Evolutionary conservation across 1,140 invertebrate species (phyloP).

Genomic region (Musca vetustissima): DNA sequence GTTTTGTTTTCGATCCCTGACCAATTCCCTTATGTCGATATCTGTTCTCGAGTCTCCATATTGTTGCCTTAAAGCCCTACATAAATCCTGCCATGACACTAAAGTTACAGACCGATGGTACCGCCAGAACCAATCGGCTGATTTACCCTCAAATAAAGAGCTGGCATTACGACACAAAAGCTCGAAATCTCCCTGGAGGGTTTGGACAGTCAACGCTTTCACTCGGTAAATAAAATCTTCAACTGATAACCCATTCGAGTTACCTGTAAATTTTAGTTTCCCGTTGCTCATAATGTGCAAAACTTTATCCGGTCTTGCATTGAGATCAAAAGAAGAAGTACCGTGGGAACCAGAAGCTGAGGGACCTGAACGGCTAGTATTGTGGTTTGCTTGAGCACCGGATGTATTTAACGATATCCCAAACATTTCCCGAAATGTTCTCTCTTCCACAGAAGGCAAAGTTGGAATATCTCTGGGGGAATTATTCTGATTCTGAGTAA

Average conservation of each 20-base stretch:
- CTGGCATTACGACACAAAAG: not conserved
- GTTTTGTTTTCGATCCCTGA: slow-evolving; percentile 4
- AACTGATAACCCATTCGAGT: not conserved
- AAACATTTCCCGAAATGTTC: too few relatives aligned
- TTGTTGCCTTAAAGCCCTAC: slow-evolving; percentile 1
- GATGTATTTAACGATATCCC: too few relatives aligned
- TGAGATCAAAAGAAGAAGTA: too few relatives aligned
- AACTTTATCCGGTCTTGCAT: slow-evolving; percentile 4
- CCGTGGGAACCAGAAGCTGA: too few relatives aligned
- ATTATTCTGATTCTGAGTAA: not conserved
- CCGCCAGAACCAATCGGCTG: slow-evolving; percentile 10
- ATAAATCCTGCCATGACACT: not conserved
- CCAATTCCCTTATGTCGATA: not conserved
- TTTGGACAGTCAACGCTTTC: not conserved
- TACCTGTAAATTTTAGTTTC: slow-evolving; percentile 4
- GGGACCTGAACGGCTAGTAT: too few relatives aligned
- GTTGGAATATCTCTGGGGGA: not conserved
- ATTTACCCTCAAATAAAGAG: not conserved
- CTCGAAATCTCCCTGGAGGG: not conserved
- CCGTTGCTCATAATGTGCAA: not conserved
- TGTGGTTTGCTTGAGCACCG: too few relatives aligned
- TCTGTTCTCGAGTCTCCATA: not conserved
- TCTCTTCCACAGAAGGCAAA: not conserved
- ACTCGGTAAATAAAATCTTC: slow-evolving; percentile 11
- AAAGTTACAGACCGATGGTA: not conserved